Evolutionary conservation across 2,888 invertebrate genomes (phyloP), one percentile per base, ranked within the genome.

Genomic region (Zygogramma bicolorata): DNA sequence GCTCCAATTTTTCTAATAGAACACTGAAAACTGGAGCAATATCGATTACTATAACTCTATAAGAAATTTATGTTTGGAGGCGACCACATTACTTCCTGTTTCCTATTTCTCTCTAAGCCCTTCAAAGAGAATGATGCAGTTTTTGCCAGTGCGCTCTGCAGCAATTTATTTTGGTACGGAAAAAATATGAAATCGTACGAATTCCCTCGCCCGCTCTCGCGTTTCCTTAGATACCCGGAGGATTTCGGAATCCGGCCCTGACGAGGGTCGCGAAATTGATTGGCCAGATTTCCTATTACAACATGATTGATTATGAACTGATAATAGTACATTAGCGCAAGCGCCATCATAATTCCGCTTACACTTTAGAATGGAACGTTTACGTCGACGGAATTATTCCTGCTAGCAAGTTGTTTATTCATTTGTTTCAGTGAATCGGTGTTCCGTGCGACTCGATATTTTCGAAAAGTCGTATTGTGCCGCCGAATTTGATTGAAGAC

Each of bases 281-380:
- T 80, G 81, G 80, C 76, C 79, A 75, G 74, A 77, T 80, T 76
- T 78, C 78, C 77, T 80, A 81, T 84, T 84, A 82, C 79, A 78
- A 79, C 79, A 81, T 81, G 82, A 84, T 84, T 83, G 84, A 84
- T 84, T 84, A 83, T 74, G 70, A 78, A 78, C 78, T 78, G 80
- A 82, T 81, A 82, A 81, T 79, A 80, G 70, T 60, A 66, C 59
- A 72, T 34, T 49, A 65, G 75, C 82, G 82, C 81, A 73, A 74
- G 81, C 82, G 82, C 79, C 42, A 34, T 49, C 31, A 49, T 34
- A 42, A 53, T 25, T 40, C 42, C 22, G 40, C 42, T 62, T 40
- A 29, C 25, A 25, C 42, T 62, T 38, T 13, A n/a, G 22, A 53
- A 25, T 25, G 53, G 53, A 53, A 25, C 53, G 15, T 15, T 53